Base-by-base conservation (phyloP, 2,797 vertebrate species). In the Coregonus sp. region DNA sequence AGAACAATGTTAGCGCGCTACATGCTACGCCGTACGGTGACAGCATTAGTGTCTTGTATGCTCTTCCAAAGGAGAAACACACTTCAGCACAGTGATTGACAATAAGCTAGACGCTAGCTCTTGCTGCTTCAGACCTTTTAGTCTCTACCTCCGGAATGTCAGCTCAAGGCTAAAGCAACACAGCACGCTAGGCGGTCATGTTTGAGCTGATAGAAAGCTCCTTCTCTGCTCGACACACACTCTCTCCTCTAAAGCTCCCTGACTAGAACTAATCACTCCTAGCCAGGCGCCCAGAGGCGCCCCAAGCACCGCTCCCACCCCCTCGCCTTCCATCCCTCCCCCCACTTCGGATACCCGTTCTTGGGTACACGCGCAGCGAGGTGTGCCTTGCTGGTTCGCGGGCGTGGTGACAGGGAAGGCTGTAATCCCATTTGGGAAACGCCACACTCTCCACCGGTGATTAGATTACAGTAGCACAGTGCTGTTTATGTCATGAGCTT, bases 401-500 rank as follows among this genome's bases (percentile, higher is more conserved):
- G 65, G 16, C 25, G 50, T 18, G 37, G 80, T 56, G n/a, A 66
- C 33, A 54, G 54, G 40, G 65, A 35, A 56, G 25, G 52, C 37
- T 79, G 76, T 82, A 81, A 86, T 87, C 75, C 72, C 50, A 79
- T 89, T 82, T 82, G 80, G 86, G 73, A 68, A 74, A 78, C 18
- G 25, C 69, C 51, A 52, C 47, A 72, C 75, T 72, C 35, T 73
- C 15, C 25, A 63, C 3, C 18, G 16, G 50, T 78, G 79, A 89
- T 89, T 66, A 75, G 59, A 82, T 86, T 75, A 65, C 25, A 85
- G 83, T 54, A 61, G 78, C 63, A 70, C 35, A 66, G 78, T 25
- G 75, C 20, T 35, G 50, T 73, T 75, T 67, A 6, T 20, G 66
- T 75, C 31, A 37, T 56, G 33, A 29, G 66, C 31, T 18, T 18